phyloP scores from a whole-genome alignment of 2,888 invertebrate species.

The Agrochola macilenta region DNA sequence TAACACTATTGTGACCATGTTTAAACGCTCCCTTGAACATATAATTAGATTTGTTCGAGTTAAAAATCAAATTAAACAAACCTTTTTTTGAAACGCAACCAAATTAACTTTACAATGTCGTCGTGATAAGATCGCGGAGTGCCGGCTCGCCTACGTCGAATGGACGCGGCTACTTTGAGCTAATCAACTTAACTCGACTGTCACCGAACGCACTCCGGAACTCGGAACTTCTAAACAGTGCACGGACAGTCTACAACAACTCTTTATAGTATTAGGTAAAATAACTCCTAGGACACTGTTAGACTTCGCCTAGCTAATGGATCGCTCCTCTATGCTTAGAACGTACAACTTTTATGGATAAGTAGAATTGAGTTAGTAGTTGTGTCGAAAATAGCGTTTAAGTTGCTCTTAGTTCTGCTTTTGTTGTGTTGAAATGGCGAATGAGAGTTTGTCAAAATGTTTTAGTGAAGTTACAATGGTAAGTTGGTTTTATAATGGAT shows the following conservation, averaged over 20 bases:
- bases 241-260: constrained; percentile 78
- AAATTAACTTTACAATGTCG: constrained; percentile 78
- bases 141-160: constrained; percentile 77
- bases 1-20: constrained; percentile 57
- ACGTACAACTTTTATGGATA: constrained; percentile 86
- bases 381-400: constrained; percentile 83
- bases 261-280: constrained; percentile 88
- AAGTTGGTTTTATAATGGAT: constrained; percentile 51
- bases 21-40: constrained; percentile 66
- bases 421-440: constrained; percentile 73
- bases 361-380: constrained; percentile 85
- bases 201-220: constrained; percentile 81
- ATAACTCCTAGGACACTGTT: constrained; percentile 85
- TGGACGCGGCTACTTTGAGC: constrained; percentile 73
- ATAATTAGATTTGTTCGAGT: constrained; percentile 69
- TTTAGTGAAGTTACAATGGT: constrained; percentile 52
- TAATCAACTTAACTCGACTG: constrained; percentile 82
- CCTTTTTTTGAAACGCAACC: constrained; percentile 71
- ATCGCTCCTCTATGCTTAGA: constrained; percentile 86
- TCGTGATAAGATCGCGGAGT: constrained; percentile 77
- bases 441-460: constrained; percentile 69
- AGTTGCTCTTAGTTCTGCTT: constrained; percentile 76
- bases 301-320: constrained; percentile 86
- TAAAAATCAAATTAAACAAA: constrained; percentile 73
- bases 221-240: constrained; percentile 81